Evolutionary conservation across 2,113 vertebrate genomes (phyloP), one percentile per base, ranked within the genome.

Genomic region (Barbus barbus): DNA sequence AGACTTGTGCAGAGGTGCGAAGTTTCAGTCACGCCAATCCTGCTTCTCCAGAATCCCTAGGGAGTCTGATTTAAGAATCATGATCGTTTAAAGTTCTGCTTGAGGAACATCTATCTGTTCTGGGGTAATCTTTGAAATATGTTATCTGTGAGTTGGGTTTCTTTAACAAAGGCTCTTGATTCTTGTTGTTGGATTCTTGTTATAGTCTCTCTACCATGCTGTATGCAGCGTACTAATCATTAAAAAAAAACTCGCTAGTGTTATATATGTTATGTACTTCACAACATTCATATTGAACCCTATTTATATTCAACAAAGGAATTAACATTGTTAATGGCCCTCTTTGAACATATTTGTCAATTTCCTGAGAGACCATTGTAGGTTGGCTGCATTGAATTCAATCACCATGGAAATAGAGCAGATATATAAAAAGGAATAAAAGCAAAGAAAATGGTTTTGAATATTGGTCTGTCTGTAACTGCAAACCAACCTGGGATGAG

Each of bases 101-200:
- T 69, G 20, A 36, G 44, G 12, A 81, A 46, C 26, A 53, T 58
- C 46, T 33, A 36, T 33, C 61, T 81, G 36, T 67, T 69, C 44
- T 13, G 2, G 60, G 60, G n/a, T 48, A 69, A 69, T 69, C 60
- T 81, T 69, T 69, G 61, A 80, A 69, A 20, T 36, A 24, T 69
- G 63, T 51, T 33, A 69, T 51, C 38, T 71, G 63, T 9, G 8
- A 28, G 18, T 48, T 1, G 0, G 24, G 7, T 78, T 44, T 67
- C 18, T 67, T 28, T 65, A 41, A 67, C 78, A 63, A 81, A 81
- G 41, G 41, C 41, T 81, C 44, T 67, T 67, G 41, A 51, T 67
- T 51, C n/a, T 4, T 78, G 36, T 61, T 78, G 18, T 26, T 78
- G 22, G 14, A 58, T 60, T 6, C 22, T 36, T 78, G n/a, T 61